Percentiles rank a stretch among this genome's conserved stretches.
These are phyloP conservation scores for Entomobrya multifasciata DNA, from an alignment of 2,888 invertebrate species.

Conservation along the genomic window DNA sequence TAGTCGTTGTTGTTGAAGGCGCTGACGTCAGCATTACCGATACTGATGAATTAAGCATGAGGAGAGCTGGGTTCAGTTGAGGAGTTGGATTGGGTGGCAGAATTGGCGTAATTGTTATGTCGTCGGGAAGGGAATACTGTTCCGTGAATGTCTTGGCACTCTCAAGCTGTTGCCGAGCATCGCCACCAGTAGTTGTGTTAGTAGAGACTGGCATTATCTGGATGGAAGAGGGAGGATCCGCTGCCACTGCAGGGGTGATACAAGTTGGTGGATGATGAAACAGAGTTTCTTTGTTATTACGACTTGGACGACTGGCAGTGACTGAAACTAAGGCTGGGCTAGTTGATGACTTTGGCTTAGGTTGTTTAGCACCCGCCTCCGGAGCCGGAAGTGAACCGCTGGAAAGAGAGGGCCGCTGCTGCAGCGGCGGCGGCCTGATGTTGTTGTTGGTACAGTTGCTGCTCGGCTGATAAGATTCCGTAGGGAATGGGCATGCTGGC, in stretches of 20 bases:
- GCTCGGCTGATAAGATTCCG: conserved; percentile 78
- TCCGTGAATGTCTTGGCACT: conserved; percentile 79
- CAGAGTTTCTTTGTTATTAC: conserved; percentile 47
- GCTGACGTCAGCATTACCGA: conserved; percentile 66
- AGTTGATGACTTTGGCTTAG: conserved; percentile 58
- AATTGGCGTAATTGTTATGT: conserved; percentile 79
- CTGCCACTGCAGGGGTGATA: conserved; percentile 75
- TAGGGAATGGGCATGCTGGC: conserved; percentile 80
- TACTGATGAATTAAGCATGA: conserved; percentile 68
- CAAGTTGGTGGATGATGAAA: conserved; percentile 66
- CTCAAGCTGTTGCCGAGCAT: conserved; percentile 74
- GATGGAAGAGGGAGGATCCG: conserved; percentile 73
- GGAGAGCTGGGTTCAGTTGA: conserved; percentile 35
- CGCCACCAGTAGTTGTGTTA: conserved; percentile 36
- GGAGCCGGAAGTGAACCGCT: conserved; percentile 84
- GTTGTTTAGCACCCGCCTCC: conserved; percentile 79
- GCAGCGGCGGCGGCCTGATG: conserved; percentile 77
- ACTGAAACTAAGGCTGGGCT: conserved; percentile 73
- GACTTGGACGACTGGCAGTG: conserved; percentile 76
- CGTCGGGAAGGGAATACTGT: conserved; percentile 79
- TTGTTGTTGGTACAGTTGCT: conserved; percentile 80
- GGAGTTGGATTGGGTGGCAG: conserved; percentile 58
- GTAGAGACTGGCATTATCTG: conserved; percentile 66
- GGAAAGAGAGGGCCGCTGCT: conserved; percentile 80
- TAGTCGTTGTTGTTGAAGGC: conserved; percentile 48